Evolutionary conservation across 2,797 vertebrate genomes (phyloP).

Genomic region (Gouania willdenowi): DNA sequence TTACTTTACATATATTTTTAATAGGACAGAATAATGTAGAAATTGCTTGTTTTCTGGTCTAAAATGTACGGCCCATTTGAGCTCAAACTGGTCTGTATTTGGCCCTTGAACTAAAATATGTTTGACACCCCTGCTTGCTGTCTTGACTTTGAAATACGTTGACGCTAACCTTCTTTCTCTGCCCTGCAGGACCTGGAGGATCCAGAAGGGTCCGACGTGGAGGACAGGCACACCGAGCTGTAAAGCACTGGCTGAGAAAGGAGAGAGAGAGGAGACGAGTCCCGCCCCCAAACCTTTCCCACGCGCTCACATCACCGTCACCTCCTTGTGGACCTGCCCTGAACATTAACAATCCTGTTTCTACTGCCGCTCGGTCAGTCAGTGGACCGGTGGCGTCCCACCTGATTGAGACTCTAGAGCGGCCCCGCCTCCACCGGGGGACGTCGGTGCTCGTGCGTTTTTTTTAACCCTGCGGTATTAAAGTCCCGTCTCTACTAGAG

Average conservation of each 20-base stretch:
- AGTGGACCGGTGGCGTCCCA: too few species aligned
- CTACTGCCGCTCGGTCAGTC: conserved; percentile 44
- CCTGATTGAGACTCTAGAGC: conserved; percentile 37
- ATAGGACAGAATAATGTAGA: too few species aligned
- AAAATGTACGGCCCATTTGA: too few species aligned
- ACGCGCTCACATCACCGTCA: conserved; percentile 68
- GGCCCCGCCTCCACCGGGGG: conserved; percentile 41
- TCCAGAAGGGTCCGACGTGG: conserved; percentile 82
- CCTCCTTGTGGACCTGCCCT: conserved; percentile 49
- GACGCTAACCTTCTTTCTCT: too few species aligned
- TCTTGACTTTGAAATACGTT: too few species aligned
- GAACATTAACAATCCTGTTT: conserved; percentile 66
- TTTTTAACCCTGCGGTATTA: conserved; percentile 57
- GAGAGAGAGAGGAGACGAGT: conserved; percentile 50
- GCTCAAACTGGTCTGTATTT: too few species aligned
- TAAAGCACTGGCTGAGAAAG: conserved; percentile 64
- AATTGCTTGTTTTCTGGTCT: too few species aligned
- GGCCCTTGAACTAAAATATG: too few species aligned
- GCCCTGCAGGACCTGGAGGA: conserved; percentile 81
- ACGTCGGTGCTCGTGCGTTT: conserved; percentile 59
- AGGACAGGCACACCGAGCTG: conserved; percentile 91
- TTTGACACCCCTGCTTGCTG: too few species aligned
- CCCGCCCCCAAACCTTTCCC: conserved; percentile 62
- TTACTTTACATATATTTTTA: too few species aligned
- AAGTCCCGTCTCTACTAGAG: conserved; percentile 32